Base-by-base conservation (phyloP, 2,888 invertebrate genomes). In the Volucella inanis region DNA sequence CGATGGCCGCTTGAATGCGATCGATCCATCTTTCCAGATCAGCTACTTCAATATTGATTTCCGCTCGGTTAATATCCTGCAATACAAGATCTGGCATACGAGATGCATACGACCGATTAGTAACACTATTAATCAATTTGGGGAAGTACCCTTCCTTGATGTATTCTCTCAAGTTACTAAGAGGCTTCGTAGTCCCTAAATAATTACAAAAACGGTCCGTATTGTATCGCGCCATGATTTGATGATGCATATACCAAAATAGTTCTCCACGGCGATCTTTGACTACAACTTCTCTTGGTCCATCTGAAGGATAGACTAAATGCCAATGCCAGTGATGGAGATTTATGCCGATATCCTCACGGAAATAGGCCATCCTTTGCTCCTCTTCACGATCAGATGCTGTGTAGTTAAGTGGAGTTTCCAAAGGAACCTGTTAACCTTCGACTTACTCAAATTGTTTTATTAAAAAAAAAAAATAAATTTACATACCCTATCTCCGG, bases 291-390 rank as follows among this genome's bases (percentile, higher is more conserved):
- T 91, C 90, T 65, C 91, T 90, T 15, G 93, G 92, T 0, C 94
- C 93, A 81, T 94, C 94, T 90, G 94, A 94, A 0, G 96, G 96
- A 90, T 96, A 96, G 8, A 96, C 96, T 84, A 96, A 93, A 90
- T 97, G 96, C 96, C 96, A 96, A 90, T 96, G 96, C 96, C 96
- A 97, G 90, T 97, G 96, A 90, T 97, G 96, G n/a, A 96, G 94
- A 92, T 96, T 96, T 89, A 96, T 93, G 88, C 96, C 96, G 79
- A 96, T 92, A 91, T 96, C 96, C 90, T 96, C 96, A 57, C 96
- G 93, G 93, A 95, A 96, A 92, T 96, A 96, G 39, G 96, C 95
- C 75, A 96, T 92, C 12, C 95, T 93, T 91, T 96, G 96, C 89
- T 97, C 97, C 1, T 94, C 94, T 88, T 96, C 96, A 2, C 93